These are phyloP conservation scores for Clavelina lepadiformis DNA, from an alignment of 23 tunicate genomes.

Conservation along the genomic window DNA sequence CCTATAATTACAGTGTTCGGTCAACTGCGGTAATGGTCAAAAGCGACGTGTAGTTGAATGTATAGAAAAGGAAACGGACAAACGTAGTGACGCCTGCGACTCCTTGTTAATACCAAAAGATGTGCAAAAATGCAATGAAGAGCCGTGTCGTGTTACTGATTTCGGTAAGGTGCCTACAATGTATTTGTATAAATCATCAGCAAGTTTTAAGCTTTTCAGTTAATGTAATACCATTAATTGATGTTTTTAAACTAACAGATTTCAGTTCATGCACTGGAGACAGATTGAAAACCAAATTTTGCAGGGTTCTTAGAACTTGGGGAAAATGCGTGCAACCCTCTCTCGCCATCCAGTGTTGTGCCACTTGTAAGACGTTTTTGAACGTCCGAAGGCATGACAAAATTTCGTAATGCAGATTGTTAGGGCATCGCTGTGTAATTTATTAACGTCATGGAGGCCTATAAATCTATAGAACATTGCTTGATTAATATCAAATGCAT, in stretches of 20 bases:
- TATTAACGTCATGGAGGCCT: too few species aligned
- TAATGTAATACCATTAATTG: background rate
- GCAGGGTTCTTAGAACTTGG: constrained; percentile 35
- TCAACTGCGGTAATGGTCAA: constrained; percentile 67
- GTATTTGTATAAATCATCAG: background rate
- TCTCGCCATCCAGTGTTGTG: constrained; percentile 85
- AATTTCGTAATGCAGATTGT: constrained; percentile 47
- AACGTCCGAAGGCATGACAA: constrained; percentile 55
- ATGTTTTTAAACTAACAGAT: constrained; percentile 29
- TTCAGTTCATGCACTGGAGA: constrained; percentile 60
- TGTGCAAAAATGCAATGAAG: constrained; percentile 58
- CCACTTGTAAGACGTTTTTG: constrained; percentile 66
- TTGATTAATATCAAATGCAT: too few species aligned
- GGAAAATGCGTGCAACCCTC: constrained; percentile 87
- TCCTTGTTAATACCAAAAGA: constrained; percentile 32
- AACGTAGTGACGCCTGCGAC: constrained; percentile 29
- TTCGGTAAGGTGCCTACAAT: constrained; percentile 41
- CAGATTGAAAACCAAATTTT: constrained; percentile 34
- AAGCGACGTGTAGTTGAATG: constrained; percentile 44
- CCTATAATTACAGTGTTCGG: constrained; percentile 58
- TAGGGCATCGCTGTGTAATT: too few species aligned
- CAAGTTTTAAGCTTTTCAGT: background rate
- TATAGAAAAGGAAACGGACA: constrained; percentile 43
- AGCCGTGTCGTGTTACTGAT: constrained; percentile 75
- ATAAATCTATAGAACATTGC: too few species aligned